phyloP scores from a whole-genome alignment of 1,140 invertebrate species.

The Amyelois transitella region DNA sequence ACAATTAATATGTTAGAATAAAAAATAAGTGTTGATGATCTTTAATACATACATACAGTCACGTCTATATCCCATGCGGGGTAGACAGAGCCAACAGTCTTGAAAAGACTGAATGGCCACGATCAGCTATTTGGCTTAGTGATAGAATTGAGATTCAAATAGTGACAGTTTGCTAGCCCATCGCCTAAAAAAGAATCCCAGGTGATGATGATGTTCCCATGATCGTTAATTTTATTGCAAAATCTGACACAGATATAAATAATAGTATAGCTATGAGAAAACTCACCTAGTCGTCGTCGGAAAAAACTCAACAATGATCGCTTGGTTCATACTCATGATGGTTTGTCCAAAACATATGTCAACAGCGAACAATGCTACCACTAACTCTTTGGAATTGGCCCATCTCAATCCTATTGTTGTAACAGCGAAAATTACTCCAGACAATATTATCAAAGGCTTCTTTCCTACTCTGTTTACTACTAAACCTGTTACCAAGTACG shows the following conservation, averaged over 20 bases:
- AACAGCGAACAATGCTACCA: constrained; percentile 56
- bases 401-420: constrained; percentile 31
- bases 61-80: too few species aligned
- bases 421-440: constrained; percentile 15
- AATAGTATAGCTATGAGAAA: too few species aligned
- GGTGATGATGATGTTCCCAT: background rate
- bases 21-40: too few species aligned
- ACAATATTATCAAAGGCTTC: constrained; percentile 30
- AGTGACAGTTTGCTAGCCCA: too few species aligned
- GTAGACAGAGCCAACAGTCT: too few species aligned
- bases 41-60: too few species aligned
- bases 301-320: constrained; percentile 66
- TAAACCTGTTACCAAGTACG: background rate
- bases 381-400: constrained; percentile 26
- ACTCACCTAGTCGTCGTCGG: constrained; percentile 72
- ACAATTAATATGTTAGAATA: too few species aligned
- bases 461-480: constrained; percentile 18
- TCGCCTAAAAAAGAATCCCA: too few species aligned
- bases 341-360: constrained; percentile 56
- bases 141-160: too few species aligned
- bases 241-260: constrained; percentile 22
- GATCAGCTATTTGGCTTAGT: too few species aligned
- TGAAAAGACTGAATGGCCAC: too few species aligned
- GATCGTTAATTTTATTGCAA: background rate
- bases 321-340: constrained; percentile 55